Conservation (phyloP, 1,140 invertebrate genomes). For the Drosophila ambigua region DNA sequence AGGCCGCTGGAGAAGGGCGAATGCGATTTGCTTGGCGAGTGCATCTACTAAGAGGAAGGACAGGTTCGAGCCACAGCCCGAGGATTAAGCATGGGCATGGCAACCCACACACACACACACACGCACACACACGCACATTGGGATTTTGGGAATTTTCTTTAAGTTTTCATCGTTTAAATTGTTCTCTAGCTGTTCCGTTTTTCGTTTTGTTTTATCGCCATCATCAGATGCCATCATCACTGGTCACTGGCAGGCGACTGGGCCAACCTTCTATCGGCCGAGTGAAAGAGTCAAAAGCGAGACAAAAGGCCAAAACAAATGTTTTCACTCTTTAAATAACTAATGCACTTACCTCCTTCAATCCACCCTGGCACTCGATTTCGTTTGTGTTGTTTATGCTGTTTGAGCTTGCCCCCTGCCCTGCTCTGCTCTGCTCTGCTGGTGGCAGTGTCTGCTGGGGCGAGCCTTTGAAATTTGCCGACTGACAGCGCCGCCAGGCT, state of each 20-base stretch:
- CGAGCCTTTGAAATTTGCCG: conserved; percentile 66
- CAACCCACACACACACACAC: conserved; percentile 16
- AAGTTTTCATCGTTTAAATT: neutral
- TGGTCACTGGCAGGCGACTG: conserved; percentile 9
- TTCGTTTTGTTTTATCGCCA: conserved; percentile 7
- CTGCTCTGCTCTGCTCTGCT: neutral
- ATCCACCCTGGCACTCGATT: conserved; percentile 1
- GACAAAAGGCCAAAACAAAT: conserved; percentile 51
- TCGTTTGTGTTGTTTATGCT: conserved; percentile 4
- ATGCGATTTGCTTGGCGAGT: conserved; percentile 83
- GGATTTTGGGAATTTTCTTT: conserved; percentile 3
- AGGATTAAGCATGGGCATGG: conserved; percentile 32
- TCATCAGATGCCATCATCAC: conserved; percentile 31
- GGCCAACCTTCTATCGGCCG: neutral
- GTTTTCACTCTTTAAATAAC: conserved; percentile 71
- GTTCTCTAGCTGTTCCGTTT: neutral
- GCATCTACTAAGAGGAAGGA: conserved; percentile 71
- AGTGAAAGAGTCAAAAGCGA: conserved; percentile 9
- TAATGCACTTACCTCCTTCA: conserved; percentile 60
- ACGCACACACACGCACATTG: neutral
- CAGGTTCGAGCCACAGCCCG: too few species aligned
- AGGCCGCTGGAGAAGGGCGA: conserved; percentile 81
- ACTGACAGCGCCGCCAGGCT: conserved; percentile 60
- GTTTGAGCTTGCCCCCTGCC: conserved; percentile 34
- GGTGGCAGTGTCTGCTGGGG: conserved; percentile 1